Base-by-base conservation (phyloP, 2,797 vertebrate genomes). In the Moxostoma hubbsi region DNA sequence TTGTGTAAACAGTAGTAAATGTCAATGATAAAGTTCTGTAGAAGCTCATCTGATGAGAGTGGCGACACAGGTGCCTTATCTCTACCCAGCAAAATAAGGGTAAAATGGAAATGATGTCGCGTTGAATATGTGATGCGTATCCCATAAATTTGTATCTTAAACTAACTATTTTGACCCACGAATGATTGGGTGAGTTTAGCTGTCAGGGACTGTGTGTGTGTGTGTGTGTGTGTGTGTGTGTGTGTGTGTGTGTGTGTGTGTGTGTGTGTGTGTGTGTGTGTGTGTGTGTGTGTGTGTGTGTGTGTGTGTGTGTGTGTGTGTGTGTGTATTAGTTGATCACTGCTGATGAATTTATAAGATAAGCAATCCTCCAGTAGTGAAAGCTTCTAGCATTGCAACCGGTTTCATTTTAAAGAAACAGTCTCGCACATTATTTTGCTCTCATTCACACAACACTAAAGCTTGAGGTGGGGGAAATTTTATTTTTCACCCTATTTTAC, bases 1-100 rank as follows among this genome's bases (percentile, higher is more conserved):
- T 93, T 93, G 90, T 91, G 93, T 93, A 94, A 94, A 93, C 92
- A 92, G 90, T 91, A 91, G 91, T 93, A 94, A 94, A 94, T 94
- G 93, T 94, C 92, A 94, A 89, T 90, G 91, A 93, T 94, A 93
- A 94, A 93, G 90, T 94, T 94, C 92, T 92, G 92, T 93, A 89
- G 91, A 89, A 91, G 93, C 92, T 91, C 92, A 93, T 93, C 93
- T 93, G 92, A 92, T 92, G 92, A 91, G 89, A 87, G 45, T 67
- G 82, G 86, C 89, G 82, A 89, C 84, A 83, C 92, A 93, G 91
- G 92, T 92, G 92, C 91, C 91, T 93, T 94, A 94, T 94, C 93
- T 93, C 74, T 82, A 82, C 84, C 87, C 87, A 89, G 91, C 93
- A 93, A 94, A 90, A 92, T 90, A 81, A 91, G 89, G 89, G 88